These are phyloP conservation scores for Phorcus lineatus DNA, from an alignment of 2,888 invertebrate species.

Conservation along the genomic window DNA sequence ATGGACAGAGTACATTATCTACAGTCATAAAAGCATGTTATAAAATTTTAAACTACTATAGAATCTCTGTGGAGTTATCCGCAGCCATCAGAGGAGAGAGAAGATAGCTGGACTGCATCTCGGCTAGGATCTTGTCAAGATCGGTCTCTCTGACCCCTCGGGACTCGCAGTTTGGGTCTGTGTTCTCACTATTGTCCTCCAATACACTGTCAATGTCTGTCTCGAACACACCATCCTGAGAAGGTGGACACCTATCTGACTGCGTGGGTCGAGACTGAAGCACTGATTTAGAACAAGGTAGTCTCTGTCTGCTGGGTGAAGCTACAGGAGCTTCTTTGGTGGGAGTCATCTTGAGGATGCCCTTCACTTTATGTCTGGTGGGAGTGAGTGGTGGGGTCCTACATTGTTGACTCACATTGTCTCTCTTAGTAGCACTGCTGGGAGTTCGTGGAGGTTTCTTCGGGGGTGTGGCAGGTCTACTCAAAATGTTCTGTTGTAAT, in stretches of 20 bases:
- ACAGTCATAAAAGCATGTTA: no score
- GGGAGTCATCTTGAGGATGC: slow-evolving; percentile 7
- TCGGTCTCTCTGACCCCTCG: slow-evolving; percentile 7
- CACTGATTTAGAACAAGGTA: no score
- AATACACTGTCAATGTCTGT: slow-evolving; percentile 20
- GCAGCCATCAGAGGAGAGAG: not conserved
- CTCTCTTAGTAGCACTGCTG: not conserved
- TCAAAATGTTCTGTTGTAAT: not conserved
- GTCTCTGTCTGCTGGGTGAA: no score
- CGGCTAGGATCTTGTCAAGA: slow-evolving; percentile 12
- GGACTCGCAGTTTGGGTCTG: not conserved
- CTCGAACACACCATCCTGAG: not conserved
- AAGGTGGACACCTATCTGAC: not conserved
- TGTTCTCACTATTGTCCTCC: not conserved
- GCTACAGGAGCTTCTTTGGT: no score
- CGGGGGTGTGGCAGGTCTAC: not conserved
- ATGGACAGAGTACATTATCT: no score
- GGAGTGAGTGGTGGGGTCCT: not conserved
- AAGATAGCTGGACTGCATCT: not conserved
- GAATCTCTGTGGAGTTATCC: not conserved
- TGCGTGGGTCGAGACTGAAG: no score
- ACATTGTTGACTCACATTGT: not conserved
- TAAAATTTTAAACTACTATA: no score
- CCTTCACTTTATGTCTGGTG: not conserved
- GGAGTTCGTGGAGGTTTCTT: not conserved